These are phyloP conservation scores for Somateria mollissima DNA, from an alignment of 2,797 vertebrate species.

Conservation along the genomic window DNA sequence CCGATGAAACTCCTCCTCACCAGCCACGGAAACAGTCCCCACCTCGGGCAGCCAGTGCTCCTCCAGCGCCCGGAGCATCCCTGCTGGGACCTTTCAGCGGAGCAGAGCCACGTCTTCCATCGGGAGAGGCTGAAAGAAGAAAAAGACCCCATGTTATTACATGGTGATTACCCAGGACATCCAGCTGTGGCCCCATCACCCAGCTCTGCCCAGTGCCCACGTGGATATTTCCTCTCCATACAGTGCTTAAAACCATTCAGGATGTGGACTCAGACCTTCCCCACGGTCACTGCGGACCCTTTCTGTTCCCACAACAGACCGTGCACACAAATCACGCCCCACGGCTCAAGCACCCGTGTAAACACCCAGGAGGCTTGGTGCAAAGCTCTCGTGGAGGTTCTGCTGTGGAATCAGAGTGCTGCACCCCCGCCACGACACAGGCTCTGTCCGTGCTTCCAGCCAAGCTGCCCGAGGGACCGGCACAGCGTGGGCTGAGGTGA, in stretches of 20 bases:
- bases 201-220: not conserved
- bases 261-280: not conserved
- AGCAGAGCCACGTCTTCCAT: not conserved
- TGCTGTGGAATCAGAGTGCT: not conserved
- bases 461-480: not conserved
- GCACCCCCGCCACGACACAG: fast-evolving
- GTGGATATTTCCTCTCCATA: fast-evolving
- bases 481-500: not conserved
- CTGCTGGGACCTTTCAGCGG: not conserved
- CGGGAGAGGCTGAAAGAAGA: not conserved
- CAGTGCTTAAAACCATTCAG: not conserved
- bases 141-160: not conserved
- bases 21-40: not conserved
- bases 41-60: not conserved
- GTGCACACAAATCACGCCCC: fast-evolving
- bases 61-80: not conserved
- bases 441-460: not conserved
- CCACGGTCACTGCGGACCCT: fast-evolving
- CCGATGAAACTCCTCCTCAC: not conserved
- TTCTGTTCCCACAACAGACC: not conserved
- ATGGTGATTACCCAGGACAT: not conserved
- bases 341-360: not conserved
- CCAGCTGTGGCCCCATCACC: too few species aligned
- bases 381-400: not conserved
- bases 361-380: not conserved